These are phyloP conservation scores for Odontamblyopus lacepedii DNA, from an alignment of 2,797 vertebrate genomes.

Conservation along the genomic window DNA sequence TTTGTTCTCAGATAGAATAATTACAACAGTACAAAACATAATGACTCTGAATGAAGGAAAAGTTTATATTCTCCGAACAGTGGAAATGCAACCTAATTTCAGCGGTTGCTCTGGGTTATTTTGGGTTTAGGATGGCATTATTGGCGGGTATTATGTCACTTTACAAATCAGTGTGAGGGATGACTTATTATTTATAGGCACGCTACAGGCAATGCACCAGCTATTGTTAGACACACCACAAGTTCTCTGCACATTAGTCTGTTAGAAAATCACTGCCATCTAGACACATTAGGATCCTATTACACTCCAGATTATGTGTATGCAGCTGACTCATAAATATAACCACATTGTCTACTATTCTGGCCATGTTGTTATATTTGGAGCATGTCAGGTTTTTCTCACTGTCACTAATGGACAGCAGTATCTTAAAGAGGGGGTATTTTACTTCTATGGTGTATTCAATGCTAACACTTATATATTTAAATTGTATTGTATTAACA, in stretches of 20 bases:
- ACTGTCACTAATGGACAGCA: too few relatives aligned
- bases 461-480: too few relatives aligned
- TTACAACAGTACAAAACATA: conserved; percentile 14
- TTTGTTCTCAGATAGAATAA: conserved; percentile 20
- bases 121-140: neutral
- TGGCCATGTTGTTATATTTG: too few relatives aligned
- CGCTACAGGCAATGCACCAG: neutral
- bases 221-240: neutral
- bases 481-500: too few relatives aligned
- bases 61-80: neutral
- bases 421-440: too few relatives aligned
- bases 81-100: neutral
- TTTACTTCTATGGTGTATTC: too few relatives aligned
- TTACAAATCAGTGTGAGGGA: neutral
- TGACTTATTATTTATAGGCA: neutral
- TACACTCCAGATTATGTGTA: neutral
- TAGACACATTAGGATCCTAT: neutral
- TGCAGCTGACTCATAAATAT: neutral
- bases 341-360: too few relatives aligned
- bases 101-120: neutral
- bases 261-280: neutral
- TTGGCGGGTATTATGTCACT: neutral
- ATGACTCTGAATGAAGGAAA: conserved; percentile 1
- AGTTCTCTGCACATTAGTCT: neutral
- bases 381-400: too few relatives aligned